Percentiles rank a stretch among this genome's conserved stretches.
Evolutionary conservation across 2,888 invertebrate genomes (phyloP).

Genomic region (Exocentrus adspersus): DNA sequence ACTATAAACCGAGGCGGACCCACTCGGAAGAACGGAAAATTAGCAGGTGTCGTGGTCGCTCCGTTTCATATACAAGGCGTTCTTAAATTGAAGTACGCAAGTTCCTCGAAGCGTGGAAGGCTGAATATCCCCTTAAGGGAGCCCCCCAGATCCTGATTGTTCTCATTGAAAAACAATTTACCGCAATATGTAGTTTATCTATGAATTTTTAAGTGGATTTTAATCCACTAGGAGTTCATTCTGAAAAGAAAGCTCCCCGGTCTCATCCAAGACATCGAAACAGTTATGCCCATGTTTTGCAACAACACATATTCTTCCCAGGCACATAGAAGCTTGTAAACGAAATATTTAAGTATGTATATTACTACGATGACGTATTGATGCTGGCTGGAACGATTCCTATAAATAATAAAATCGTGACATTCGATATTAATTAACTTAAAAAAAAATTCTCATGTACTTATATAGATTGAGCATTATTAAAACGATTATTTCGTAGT

Average conservation of each 20-base stretch:
- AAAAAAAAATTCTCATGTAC: too few relatives aligned
- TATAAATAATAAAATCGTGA: too few relatives aligned
- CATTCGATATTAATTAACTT: too few relatives aligned
- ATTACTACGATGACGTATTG: too few relatives aligned
- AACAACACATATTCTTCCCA: too few relatives aligned
- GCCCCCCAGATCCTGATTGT: conserved; percentile 11
- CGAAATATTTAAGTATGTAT: too few relatives aligned
- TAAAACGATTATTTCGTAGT: too few relatives aligned
- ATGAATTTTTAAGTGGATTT: background rate
- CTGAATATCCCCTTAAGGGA: background rate
- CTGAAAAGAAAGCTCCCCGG: too few relatives aligned
- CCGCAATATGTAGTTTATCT: conserved; percentile 6
- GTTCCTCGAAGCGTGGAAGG: background rate
- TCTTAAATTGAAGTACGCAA: background rate
- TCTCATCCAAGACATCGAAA: too few relatives aligned
- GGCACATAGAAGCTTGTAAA: too few relatives aligned
- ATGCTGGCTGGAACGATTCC: too few relatives aligned
- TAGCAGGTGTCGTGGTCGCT: conserved; percentile 10
- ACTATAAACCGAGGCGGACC: background rate
- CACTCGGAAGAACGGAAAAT: background rate
- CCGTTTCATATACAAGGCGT: background rate
- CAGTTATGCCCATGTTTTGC: too few relatives aligned
- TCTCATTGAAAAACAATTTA: conserved; percentile 9
- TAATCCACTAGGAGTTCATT: background rate
- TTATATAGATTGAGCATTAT: background rate